Evolutionary conservation across 2,113 vertebrate genomes (phyloP).

Genomic region (Elachura formosa): DNA sequence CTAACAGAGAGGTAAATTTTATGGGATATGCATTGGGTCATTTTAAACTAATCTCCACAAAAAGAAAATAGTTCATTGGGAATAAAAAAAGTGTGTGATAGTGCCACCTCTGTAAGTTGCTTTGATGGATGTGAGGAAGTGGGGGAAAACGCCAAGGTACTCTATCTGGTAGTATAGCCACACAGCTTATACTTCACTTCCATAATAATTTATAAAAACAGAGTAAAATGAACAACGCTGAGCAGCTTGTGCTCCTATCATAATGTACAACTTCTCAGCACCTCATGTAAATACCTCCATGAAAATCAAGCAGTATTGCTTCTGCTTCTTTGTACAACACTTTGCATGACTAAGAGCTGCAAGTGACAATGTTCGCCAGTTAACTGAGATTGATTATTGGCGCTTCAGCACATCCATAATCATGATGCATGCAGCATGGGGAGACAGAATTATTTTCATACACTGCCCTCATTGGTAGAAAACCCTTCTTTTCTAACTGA

Average conservation of each 20-base stretch:
- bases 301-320: slow-evolving; percentile 11
- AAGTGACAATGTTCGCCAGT: background rate
- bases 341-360: slow-evolving; percentile 13
- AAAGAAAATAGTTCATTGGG: background rate
- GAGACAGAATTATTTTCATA: background rate
- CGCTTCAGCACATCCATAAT: slow-evolving; percentile 16
- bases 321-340: background rate
- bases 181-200: background rate
- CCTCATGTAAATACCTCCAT: background rate
- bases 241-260: background rate
- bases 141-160: background rate
- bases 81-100: background rate
- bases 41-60: background rate
- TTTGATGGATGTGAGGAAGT: background rate
- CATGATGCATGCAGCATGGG: background rate
- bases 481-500: background rate
- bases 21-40: background rate
- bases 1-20: background rate
- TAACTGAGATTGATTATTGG: slow-evolving; percentile 55
- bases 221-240: background rate
- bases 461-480: background rate
- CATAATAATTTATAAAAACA: background rate
- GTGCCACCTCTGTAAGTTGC: background rate
- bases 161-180: background rate
- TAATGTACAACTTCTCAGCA: background rate